Evolutionary conservation across 2,888 invertebrate genomes (phyloP).

Genomic region (Crossocerus cetratus): DNA sequence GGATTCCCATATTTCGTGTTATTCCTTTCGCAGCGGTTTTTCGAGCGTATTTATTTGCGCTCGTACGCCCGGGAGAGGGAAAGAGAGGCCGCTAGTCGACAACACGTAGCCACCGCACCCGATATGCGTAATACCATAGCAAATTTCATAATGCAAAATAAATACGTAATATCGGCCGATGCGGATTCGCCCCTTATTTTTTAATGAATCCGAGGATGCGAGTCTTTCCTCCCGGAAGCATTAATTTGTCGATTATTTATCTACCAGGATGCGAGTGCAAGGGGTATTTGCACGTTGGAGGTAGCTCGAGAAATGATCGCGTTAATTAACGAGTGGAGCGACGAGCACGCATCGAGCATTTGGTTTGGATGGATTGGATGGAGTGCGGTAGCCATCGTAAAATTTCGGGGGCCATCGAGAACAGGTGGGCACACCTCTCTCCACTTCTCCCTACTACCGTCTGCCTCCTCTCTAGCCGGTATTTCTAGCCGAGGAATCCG

Average conservation of each 20-base stretch:
- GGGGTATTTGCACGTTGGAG: too few species aligned
- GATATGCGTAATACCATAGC: too few species aligned
- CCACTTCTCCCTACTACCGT: constrained; percentile 38
- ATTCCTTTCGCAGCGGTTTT: too few species aligned
- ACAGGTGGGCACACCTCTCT: constrained; percentile 40
- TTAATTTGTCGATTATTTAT: background rate
- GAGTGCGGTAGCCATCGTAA: constrained; percentile 43
- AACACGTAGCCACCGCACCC: too few species aligned
- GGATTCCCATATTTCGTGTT: too few species aligned
- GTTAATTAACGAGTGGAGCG: too few species aligned
- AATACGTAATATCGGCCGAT: constrained; percentile 24
- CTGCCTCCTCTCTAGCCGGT: constrained; percentile 16
- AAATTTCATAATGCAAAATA: constrained; percentile 19
- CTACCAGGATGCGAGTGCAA: background rate
- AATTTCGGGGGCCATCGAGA: constrained; percentile 33
- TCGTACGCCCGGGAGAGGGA: too few species aligned
- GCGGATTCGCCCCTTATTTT: background rate
- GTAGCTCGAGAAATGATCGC: too few species aligned
- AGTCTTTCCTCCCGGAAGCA: background rate
- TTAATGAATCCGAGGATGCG: too few species aligned
- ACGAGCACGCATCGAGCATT: background rate
- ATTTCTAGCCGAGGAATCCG: constrained; percentile 5
- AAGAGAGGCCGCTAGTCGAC: too few species aligned
- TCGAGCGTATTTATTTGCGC: too few species aligned
- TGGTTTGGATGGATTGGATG: too few species aligned